Base-by-base conservation (phyloP, 1,140 invertebrate species). In the Drosophila equinoxialis region DNA sequence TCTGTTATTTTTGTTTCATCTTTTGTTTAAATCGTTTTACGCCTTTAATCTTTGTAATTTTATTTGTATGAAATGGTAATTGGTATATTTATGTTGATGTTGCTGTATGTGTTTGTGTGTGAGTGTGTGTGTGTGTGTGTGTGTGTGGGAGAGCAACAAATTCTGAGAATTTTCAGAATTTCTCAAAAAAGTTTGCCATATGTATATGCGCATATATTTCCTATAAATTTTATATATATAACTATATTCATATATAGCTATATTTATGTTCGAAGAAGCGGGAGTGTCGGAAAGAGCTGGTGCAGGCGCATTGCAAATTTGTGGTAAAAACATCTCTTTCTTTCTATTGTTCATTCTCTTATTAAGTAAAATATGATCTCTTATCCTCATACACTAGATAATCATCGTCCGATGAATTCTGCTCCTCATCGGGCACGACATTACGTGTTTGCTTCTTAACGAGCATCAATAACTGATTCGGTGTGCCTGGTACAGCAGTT, bases 31-130 rank as follows among this genome's bases (percentile, higher is more conserved):
- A 90, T 90, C 85, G 85, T 90, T 89, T 90, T 90, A 90, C 85
- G 85, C 85, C 85, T 84, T 90, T 90, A 90, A 90, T 89, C 85
- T 89, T 90, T 89, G 85, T 90, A 89, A 73, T 79, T 89, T 90
- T 79, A 82, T 84, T 81, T 87, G 79, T 87, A 89, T 87, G 84
- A 89, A 87, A 87, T 87, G 84, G 84, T 87, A 84, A 85, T 89
- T 89, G 77, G 84, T 81, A 85, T 89, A 90, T 78, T 90, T 86
- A 90, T 85, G 80, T 75, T 76, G 71, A 81, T 90, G 83, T 84
- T 81, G 73, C 70, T 90, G 73, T 82, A 72, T 90, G 71, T 69
- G 64, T 72, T 8, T 20, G 26, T 23, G 23, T 23, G 23, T 23
- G 23, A n/a, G n/a, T 23, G 23, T 65, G 23, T 13, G 37, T 17